These are phyloP conservation scores for Priocnemis perturbator DNA, from an alignment of 2,888 invertebrate species.

Conservation along the genomic window DNA sequence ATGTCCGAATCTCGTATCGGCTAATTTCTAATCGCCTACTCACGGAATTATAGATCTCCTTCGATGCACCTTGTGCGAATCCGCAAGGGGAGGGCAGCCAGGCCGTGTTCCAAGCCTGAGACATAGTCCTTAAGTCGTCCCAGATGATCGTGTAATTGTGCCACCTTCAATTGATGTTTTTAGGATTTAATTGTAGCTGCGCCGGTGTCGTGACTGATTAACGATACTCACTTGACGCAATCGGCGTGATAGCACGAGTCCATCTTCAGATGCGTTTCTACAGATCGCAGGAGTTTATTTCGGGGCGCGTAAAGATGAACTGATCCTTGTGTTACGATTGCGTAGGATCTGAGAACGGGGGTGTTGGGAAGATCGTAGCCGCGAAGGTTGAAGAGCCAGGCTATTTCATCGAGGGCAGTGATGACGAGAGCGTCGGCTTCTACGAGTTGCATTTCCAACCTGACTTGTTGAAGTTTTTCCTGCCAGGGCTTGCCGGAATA, in stretches of 20 bases:
- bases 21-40: constrained; percentile 41
- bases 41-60: constrained; percentile 77
- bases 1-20: background rate
- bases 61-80: constrained; percentile 84
- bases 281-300: constrained; percentile 77
- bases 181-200: too few relatives aligned
- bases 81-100: constrained; percentile 83
- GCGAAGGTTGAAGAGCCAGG: constrained; percentile 93
- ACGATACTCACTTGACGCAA: constrained; percentile 79
- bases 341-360: constrained; percentile 87
- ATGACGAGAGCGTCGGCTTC: constrained; percentile 87
- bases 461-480: constrained; percentile 83
- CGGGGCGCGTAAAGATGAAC: constrained; percentile 84
- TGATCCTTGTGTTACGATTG: constrained; percentile 81
- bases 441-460: constrained; percentile 79
- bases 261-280: constrained; percentile 75
- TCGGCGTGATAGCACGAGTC: constrained; percentile 80
- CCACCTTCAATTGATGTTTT: constrained; percentile 75
- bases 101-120: constrained; percentile 81
- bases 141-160: constrained; percentile 84
- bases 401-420: constrained; percentile 90
- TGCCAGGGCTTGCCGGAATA: constrained; percentile 84
- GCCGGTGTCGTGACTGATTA: background rate
- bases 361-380: constrained; percentile 89
- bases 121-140: constrained; percentile 81